phyloP scores from a whole-genome alignment of 1,140 invertebrate genomes.

The Dreissena polymorpha region DNA sequence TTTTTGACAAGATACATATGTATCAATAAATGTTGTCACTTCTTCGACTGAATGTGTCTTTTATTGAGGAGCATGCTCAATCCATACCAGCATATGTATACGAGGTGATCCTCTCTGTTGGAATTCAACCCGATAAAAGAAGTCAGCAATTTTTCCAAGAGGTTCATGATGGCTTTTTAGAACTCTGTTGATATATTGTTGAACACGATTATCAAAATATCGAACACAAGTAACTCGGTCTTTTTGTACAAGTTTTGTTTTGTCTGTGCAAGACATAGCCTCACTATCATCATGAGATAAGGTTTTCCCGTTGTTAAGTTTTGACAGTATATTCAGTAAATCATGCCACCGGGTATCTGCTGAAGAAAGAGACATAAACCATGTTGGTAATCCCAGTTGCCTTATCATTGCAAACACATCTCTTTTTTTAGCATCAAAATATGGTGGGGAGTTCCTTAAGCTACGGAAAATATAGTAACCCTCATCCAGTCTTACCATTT shows the following conservation, averaged over 20 bases:
- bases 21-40: conserved; percentile 35
- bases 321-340: conserved; percentile 31
- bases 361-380: conserved; percentile 53
- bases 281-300: conserved; percentile 31
- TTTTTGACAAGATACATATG: conserved; percentile 50
- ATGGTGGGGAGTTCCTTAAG: conserved; percentile 57
- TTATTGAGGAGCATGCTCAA: conserved; percentile 37
- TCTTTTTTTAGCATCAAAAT: conserved; percentile 54
- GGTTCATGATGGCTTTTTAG: conserved; percentile 43
- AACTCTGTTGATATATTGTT: conserved; percentile 46
- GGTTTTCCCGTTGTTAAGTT: conserved; percentile 28
- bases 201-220: conserved; percentile 52
- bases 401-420: conserved; percentile 65
- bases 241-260: conserved; percentile 15
- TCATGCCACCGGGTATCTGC: conserved; percentile 58
- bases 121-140: conserved; percentile 49
- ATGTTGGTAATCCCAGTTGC: conserved; percentile 59
- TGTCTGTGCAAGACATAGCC: conserved; percentile 14
- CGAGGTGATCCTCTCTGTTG: conserved; percentile 54
- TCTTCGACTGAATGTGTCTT: conserved; percentile 17
- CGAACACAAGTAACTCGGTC: conserved; percentile 60
- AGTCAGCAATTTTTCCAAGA: conserved; percentile 48
- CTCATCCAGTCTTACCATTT: too few species aligned
- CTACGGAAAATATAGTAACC: conserved; percentile 56
- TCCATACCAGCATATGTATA: conserved; percentile 53